Evolutionary conservation across 1,140 invertebrate genomes (phyloP).

Genomic region (Formica selysi): DNA sequence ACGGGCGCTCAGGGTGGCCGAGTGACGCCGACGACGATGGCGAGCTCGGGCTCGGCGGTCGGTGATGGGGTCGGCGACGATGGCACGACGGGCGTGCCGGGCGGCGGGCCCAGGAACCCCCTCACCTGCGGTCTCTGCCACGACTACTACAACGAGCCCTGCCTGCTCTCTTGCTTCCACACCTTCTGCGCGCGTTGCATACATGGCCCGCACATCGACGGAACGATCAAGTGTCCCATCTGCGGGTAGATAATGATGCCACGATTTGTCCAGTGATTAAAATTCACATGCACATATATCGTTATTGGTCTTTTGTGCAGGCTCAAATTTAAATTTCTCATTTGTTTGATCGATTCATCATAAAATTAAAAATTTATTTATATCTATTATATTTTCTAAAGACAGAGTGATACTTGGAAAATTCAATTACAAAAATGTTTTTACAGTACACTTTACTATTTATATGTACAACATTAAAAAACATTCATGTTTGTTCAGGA

Average conservation of each 20-base stretch:
- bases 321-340: background rate
- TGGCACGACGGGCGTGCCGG: conserved; percentile 72
- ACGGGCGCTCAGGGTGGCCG: conserved; percentile 43
- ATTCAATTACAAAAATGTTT: background rate
- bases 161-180: conserved; percentile 90
- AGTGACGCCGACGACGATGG: conserved; percentile 74
- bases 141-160: conserved; percentile 90
- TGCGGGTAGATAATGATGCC: conserved; percentile 88
- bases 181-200: conserved; percentile 90
- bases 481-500: no score
- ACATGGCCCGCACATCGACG: conserved; percentile 88
- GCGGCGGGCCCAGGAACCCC: conserved; percentile 86
- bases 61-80: conserved; percentile 76
- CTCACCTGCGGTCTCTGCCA: conserved; percentile 90
- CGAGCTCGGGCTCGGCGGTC: conserved; percentile 75
- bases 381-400: background rate
- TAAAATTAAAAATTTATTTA: background rate
- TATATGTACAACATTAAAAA: background rate
- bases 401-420: background rate
- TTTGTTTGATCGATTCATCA: background rate
- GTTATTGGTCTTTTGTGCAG: background rate
- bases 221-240: conserved; percentile 89
- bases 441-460: no score
- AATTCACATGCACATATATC: background rate
- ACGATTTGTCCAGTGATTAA: background rate